Percentiles rank a stretch among this genome's conserved stretches.
Conservation (phyloP, 2,113 vertebrate species). For the Coryphaenoides rupestris region DNA sequence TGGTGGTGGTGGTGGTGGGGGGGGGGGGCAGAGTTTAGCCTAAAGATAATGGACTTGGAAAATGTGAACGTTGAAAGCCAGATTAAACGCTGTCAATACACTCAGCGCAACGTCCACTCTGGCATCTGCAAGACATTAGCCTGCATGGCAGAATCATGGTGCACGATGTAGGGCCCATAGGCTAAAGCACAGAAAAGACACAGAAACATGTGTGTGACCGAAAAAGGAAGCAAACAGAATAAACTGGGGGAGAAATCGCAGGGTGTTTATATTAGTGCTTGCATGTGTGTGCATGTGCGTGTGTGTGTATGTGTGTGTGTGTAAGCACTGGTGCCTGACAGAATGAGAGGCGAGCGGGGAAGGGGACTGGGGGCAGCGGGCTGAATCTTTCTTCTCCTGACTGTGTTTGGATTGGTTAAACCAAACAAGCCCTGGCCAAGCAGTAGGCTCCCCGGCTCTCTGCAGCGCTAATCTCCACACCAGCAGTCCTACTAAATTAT, state of each 20-base stretch:
- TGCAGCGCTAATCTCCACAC: no score
- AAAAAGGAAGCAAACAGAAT: conserved; percentile 15
- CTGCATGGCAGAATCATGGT: neutral
- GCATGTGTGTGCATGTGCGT: neutral
- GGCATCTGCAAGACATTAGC: neutral
- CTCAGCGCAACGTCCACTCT: neutral
- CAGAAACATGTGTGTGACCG: neutral
- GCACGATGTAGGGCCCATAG: neutral
- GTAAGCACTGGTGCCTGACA: conserved; percentile 22
- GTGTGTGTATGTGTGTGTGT: conserved; percentile 2
- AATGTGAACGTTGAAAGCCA: neutral
- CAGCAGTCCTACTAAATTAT: no score
- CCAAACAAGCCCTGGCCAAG: conserved; percentile 74
- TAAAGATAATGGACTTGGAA: no score
- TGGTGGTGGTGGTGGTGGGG: no score
- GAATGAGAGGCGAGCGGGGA: conserved; percentile 17
- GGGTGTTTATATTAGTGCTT: conserved; percentile 24
- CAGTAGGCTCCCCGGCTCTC: conserved; percentile 64
- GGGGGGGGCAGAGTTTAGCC: neutral
- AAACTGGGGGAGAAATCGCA: conserved; percentile 11
- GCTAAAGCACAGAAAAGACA: neutral
- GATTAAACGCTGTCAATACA: neutral
- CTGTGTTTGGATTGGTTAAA: conserved; percentile 76
- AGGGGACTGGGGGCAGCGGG: conserved; percentile 13
- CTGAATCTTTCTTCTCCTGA: conserved; percentile 61